Evolutionary conservation across 2,113 vertebrate species (phyloP).

Genomic region (Gorsachius goisagi): DNA sequence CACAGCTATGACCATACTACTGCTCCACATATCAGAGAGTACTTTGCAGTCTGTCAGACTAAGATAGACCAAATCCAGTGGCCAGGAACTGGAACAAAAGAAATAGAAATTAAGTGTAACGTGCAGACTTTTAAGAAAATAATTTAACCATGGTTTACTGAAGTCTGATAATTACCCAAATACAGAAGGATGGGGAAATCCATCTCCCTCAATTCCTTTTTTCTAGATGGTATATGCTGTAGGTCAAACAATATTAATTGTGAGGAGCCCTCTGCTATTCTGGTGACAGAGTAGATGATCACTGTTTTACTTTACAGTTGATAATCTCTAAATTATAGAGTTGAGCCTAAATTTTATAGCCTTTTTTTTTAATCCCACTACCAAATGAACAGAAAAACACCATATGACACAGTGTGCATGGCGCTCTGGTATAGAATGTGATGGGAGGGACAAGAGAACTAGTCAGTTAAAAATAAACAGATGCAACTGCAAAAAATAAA

Average conservation of each 20-base stretch:
- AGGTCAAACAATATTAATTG: neutral
- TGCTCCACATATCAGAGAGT: neutral
- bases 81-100: neutral
- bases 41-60: neutral
- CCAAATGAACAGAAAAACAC: neutral
- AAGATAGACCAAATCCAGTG: neutral
- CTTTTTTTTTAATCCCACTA: neutral
- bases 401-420: fast-evolving
- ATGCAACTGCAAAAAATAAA: neutral
- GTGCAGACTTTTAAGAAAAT: neutral
- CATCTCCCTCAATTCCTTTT: neutral
- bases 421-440: neutral
- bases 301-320: neutral
- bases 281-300: neutral
- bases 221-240: neutral
- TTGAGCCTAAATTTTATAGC: neutral
- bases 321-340: neutral
- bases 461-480: neutral
- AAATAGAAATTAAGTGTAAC: neutral
- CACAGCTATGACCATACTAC: neutral
- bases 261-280: neutral
- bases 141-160: neutral
- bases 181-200: neutral
- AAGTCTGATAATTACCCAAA: neutral
- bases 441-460: neutral